phyloP scores from a whole-genome alignment of 1,140 invertebrate species.

The Lutraria rhynchaena region DNA sequence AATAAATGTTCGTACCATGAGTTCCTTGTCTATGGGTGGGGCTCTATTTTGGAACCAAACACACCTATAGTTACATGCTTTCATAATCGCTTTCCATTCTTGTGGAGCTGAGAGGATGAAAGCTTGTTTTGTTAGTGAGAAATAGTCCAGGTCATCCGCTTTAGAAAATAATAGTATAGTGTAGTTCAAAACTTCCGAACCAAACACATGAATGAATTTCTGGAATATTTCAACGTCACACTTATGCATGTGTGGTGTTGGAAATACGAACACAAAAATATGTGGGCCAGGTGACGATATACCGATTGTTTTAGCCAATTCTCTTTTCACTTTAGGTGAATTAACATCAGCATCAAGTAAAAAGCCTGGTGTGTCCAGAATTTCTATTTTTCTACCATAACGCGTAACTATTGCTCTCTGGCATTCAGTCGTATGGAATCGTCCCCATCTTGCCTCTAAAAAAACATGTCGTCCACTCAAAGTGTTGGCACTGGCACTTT shows the following conservation, averaged over 20 bases:
- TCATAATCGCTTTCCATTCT: conserved; percentile 60
- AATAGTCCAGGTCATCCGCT: conserved; percentile 56
- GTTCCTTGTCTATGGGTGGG: conserved; percentile 52
- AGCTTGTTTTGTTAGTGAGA: conserved; percentile 57
- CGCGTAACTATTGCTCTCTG: conserved; percentile 36
- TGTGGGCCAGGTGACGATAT: conserved; percentile 56
- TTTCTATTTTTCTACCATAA: conserved; percentile 45
- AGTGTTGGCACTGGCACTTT: conserved; percentile 54
- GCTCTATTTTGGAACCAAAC: conserved; percentile 56
- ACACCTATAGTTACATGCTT: conserved; percentile 53
- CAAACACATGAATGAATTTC: conserved; percentile 58
- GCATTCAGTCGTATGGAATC: conserved; percentile 55
- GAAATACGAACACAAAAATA: conserved; percentile 57
- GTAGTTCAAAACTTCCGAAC: conserved; percentile 50
- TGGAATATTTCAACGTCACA: conserved; percentile 60
- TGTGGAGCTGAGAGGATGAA: conserved; percentile 52
- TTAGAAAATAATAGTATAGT: conserved; percentile 54
- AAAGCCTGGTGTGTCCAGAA: conserved; percentile 53
- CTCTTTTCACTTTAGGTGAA: conserved; percentile 45
- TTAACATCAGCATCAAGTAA: conserved; percentile 52
- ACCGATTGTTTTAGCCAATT: conserved; percentile 55
- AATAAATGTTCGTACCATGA: conserved; percentile 56
- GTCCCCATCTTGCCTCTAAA: conserved; percentile 51
- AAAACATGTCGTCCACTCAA: conserved; percentile 46
- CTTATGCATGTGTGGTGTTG: conserved; percentile 57